Evolutionary conservation across 2,888 invertebrate species (phyloP), one percentile per base, ranked within the genome.

Genomic region (Agrypnus murinus): DNA sequence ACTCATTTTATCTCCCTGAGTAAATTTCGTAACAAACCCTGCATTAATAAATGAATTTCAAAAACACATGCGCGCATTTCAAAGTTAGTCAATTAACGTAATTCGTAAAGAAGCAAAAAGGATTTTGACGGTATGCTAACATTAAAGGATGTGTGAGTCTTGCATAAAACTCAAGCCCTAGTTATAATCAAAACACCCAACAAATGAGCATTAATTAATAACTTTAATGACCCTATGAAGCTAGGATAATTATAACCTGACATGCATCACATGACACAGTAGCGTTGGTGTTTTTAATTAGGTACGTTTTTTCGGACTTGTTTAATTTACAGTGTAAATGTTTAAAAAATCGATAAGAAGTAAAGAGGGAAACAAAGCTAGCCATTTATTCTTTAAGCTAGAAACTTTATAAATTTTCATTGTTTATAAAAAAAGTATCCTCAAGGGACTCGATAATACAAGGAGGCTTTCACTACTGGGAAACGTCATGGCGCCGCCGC

Each of bases 391-490:
- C 15, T 25, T 14, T 14, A 65, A 65, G 64, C 64, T 62, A 45
- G 46, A 62, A 57, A 55, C 62, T 45, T 68, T 50, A 43, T 15
- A 40, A 69, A 69, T 64, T 38, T 65, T 72, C 67, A 68, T 46
- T 69, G 71, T 72, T 75, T 74, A 74, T 75, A 74, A 75, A 75
- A 70, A 75, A 70, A 64, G 71, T 58, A 71, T 45, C 40, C 69
- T 62, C 71, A 48, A 45, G 66, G 60, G 66, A 72, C 67, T 73
- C 68, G 74, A 58, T 70, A 74, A 75, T 73, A 63, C 71, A 40
- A 64, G 65, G 68, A 64, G 65, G 70, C 72, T 66, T 65, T 25
- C 67, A 62, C 71, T 74, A 69, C 70, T 72, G 66, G 67, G 48
- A 73, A 66, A 72, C 71, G 70, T 69, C 72, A 73, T 73, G 73